These are phyloP conservation scores for Tursiops truncatus DNA, from an alignment of 2,113 vertebrate genomes.

Conservation along the genomic window DNA sequence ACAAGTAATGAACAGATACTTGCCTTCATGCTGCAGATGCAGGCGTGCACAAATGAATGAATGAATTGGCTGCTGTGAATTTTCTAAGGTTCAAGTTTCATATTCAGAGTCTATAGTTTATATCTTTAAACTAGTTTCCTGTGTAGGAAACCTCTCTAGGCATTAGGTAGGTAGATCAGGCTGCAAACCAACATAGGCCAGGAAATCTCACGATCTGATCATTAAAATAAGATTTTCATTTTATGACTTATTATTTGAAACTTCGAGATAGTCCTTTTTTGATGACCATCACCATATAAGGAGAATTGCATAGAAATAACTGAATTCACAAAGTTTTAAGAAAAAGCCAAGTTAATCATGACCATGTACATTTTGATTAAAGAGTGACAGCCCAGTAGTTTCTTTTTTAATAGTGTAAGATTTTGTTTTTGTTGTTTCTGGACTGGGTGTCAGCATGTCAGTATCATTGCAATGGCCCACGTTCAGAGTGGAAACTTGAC, in stretches of 20 bases:
- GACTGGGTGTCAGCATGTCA: background rate
- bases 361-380: background rate
- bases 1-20: background rate
- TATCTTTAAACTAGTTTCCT: background rate
- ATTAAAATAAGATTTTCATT: background rate
- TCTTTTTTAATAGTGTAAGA: background rate
- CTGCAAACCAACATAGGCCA: background rate
- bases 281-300: background rate
- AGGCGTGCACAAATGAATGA: background rate
- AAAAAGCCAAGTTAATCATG: background rate
- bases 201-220: background rate
- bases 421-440: background rate
- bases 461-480: background rate
- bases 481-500: constrained; percentile 16
- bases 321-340: constrained; percentile 28
- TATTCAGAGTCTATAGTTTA: background rate
- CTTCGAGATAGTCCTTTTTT: background rate
- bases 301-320: background rate
- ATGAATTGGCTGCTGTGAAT: background rate
- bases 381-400: background rate
- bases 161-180: background rate
- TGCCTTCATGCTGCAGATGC: background rate
- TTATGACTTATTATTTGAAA: background rate
- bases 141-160: background rate
- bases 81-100: background rate